These are phyloP conservation scores for Caretta caretta DNA, from an alignment of 2,113 vertebrate genomes.

Conservation along the genomic window DNA sequence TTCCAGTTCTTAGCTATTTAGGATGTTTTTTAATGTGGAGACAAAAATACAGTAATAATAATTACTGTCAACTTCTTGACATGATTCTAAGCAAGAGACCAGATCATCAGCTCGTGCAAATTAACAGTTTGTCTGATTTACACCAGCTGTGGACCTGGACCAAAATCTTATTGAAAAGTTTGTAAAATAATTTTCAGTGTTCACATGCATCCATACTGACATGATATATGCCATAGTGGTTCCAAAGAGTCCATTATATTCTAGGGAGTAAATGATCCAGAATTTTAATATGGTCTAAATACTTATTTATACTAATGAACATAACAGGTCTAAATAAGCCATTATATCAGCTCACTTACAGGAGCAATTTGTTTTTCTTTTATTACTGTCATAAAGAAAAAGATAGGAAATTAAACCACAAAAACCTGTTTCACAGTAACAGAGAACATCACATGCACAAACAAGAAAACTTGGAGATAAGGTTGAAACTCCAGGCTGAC, in stretches of 20 bases:
- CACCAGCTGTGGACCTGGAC: not conserved
- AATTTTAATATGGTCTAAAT: not conserved
- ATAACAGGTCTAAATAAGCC: not conserved
- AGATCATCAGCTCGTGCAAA: not conserved
- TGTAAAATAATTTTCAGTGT: not conserved
- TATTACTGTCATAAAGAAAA: not conserved
- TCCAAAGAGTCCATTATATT: not conserved
- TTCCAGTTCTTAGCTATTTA: not conserved
- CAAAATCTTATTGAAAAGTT: not conserved
- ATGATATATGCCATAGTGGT: accelerated
- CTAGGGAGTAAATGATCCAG: not conserved
- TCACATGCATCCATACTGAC: not conserved
- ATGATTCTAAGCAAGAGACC: not conserved
- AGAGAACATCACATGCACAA: not conserved
- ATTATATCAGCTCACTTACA: not conserved
- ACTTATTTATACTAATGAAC: not conserved
- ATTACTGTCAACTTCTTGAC: not conserved
- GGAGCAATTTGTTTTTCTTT: not conserved
- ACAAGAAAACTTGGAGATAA: not conserved
- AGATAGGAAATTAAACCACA: not conserved
- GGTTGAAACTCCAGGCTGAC: not conserved
- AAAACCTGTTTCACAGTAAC: not conserved
- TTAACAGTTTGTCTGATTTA: not conserved
- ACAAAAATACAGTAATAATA: not conserved
- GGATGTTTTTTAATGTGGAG: not conserved